Conservation (phyloP, 2,113 vertebrate species). For the Ammodytes dubius region DNA sequence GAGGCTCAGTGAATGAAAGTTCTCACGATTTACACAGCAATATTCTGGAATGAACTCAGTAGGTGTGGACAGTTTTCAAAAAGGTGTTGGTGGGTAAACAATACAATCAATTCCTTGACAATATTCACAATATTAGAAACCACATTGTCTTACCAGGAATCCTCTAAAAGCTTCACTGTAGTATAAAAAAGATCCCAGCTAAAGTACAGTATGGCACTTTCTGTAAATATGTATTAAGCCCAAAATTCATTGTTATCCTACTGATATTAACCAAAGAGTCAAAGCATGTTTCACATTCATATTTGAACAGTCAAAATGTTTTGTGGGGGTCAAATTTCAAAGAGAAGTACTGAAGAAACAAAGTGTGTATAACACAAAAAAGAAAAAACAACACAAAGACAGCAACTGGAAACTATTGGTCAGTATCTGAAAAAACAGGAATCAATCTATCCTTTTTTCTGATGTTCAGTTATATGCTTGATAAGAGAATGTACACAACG, state of each 20-base stretch:
- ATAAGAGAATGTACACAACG: not conserved
- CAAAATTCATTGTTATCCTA: not conserved
- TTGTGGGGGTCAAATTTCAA: not conserved
- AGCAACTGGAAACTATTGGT: not conserved
- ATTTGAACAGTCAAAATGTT: not conserved
- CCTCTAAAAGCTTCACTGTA: not conserved
- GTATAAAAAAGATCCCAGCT: not conserved
- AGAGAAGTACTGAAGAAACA: not conserved
- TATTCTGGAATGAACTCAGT: conserved; percentile 1
- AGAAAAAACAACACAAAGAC: not conserved
- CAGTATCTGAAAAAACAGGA: not conserved
- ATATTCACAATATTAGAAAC: not conserved
- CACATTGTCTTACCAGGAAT: not conserved
- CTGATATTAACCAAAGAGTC: too few relatives aligned
- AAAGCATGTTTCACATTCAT: not conserved
- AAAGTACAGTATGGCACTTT: not conserved
- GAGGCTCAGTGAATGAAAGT: not conserved
- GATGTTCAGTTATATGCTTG: not conserved
- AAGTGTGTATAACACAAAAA: not conserved
- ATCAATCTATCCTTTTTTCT: not conserved
- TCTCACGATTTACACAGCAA: not conserved
- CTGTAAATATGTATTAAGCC: not conserved
- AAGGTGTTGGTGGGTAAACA: not conserved
- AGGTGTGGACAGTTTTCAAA: not conserved
- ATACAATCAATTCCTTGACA: not conserved